Conservation (phyloP, 2,113 vertebrate genomes). For the Xenopus borealis region DNA sequence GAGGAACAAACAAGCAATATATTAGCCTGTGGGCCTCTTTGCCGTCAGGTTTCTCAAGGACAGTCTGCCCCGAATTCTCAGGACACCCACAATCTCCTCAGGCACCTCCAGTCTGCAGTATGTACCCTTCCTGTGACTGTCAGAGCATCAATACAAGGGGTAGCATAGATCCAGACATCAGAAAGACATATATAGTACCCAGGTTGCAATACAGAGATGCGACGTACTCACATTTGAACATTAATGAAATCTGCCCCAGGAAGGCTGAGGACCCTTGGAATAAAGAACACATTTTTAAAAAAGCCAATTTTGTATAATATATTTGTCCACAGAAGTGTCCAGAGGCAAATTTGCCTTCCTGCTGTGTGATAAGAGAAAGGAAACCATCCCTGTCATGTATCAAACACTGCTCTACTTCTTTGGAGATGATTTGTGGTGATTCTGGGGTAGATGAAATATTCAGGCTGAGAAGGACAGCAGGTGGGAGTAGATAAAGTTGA, state of each 20-base stretch:
- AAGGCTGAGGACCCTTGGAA: not conserved
- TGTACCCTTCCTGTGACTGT: conserved; percentile 13
- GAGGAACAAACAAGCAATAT: conserved; percentile 6
- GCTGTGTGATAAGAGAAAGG: conserved; percentile 21
- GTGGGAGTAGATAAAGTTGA: conserved; percentile 27
- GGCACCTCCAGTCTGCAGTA: conserved; percentile 8
- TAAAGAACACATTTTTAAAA: conserved; percentile 1
- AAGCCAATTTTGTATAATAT: conserved; percentile 18
- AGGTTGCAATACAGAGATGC: not conserved
- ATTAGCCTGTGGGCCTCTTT: not conserved
- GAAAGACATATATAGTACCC: not conserved
- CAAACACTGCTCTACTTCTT: conserved; percentile 8
- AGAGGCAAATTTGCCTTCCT: conserved; percentile 10
- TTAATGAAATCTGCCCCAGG: conserved; percentile 14
- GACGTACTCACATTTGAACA: conserved; percentile 2
- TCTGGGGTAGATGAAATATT: conserved; percentile 7
- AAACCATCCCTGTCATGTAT: conserved; percentile 20
- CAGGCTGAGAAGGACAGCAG: conserved; percentile 18
- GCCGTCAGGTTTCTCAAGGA: not conserved
- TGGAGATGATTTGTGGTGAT: conserved; percentile 20
- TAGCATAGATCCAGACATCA: conserved; percentile 20
- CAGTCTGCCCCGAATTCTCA: not conserved
- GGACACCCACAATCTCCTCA: conserved; percentile 11
- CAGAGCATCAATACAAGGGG: conserved; percentile 1
- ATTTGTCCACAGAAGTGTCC: conserved; percentile 13